phyloP scores from a whole-genome alignment of 2,888 invertebrate species.

The Zootermopsis nevadensis region DNA sequence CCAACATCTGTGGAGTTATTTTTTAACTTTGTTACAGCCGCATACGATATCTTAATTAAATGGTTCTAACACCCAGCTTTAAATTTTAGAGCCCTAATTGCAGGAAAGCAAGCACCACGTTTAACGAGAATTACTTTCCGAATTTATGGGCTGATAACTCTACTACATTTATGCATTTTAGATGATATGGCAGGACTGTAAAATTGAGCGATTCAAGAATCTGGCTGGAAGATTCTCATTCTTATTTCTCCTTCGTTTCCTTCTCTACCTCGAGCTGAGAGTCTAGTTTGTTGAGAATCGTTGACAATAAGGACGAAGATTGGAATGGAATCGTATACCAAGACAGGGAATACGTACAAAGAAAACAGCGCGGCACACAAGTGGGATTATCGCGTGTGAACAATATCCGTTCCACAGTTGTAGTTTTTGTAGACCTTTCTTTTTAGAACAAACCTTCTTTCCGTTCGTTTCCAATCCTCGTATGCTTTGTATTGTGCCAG shows the following conservation, averaged over 20 bases:
- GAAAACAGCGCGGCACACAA: background rate
- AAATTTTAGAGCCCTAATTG: too few relatives aligned
- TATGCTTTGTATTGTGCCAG: background rate
- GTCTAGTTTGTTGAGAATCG: background rate
- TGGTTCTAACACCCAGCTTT: too few relatives aligned
- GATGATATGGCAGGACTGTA: too few relatives aligned
- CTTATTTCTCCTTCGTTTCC: background rate
- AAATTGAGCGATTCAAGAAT: background rate
- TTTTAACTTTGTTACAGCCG: too few relatives aligned
- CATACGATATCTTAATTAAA: too few relatives aligned
- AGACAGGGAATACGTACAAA: background rate
- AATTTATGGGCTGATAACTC: too few relatives aligned
- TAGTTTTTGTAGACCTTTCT: background rate
- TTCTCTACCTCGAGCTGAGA: background rate
- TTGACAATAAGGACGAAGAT: constrained; percentile 5
- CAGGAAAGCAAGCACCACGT: too few relatives aligned
- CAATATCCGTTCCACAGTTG: background rate
- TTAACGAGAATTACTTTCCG: too few relatives aligned
- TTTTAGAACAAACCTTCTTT: constrained; percentile 3
- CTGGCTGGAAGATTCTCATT: too few relatives aligned
- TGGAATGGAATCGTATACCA: background rate
- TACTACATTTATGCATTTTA: too few relatives aligned
- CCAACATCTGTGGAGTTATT: too few relatives aligned
- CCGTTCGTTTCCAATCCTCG: background rate
- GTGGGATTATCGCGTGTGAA: background rate